A percentile compares a stretch with the other conserved stretches of the same genome.
phyloP scores from a whole-genome alignment of 1,140 invertebrate genomes.

The Campoletis sonorensis region DNA sequence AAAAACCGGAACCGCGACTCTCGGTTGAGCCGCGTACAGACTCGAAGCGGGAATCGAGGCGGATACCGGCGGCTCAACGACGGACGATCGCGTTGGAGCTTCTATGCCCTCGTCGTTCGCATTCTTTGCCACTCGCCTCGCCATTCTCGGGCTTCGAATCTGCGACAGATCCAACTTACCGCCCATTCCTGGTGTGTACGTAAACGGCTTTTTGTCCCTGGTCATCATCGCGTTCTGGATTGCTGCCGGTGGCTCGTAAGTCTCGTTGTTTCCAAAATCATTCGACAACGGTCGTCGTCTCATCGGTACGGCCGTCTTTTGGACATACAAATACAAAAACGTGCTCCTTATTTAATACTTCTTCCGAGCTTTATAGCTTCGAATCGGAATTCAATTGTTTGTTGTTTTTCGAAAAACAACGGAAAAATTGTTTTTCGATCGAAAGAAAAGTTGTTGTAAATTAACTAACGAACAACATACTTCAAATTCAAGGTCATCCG shows the following conservation, averaged over 20 bases:
- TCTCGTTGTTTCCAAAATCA: conserved; percentile 60
- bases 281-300: conserved; percentile 54
- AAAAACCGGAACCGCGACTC: conserved; percentile 84
- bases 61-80: conserved; percentile 72
- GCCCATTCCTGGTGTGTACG: conserved; percentile 89
- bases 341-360: too few relatives aligned
- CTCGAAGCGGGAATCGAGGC: conserved; percentile 60
- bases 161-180: conserved; percentile 92
- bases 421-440: too few relatives aligned
- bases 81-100: conserved; percentile 69
- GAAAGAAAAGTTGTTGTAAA: too few relatives aligned
- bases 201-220: conserved; percentile 97
- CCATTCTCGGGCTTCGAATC: conserved; percentile 93
- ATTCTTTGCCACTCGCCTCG: conserved; percentile 84
- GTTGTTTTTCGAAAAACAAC: conserved; percentile 8
- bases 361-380: too few relatives aligned
- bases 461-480: too few relatives aligned
- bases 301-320: conserved; percentile 37
- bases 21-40: conserved; percentile 77
- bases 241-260: conserved; percentile 87
- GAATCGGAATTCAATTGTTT: too few relatives aligned
- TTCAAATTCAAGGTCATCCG: too few relatives aligned
- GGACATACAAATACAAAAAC: not conserved
- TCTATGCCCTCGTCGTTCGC: conserved; percentile 79
- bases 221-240: conserved; percentile 96